These are phyloP conservation scores for Oscheius sp. DNA, from an alignment of 2,888 invertebrate species.

Conservation along the genomic window DNA sequence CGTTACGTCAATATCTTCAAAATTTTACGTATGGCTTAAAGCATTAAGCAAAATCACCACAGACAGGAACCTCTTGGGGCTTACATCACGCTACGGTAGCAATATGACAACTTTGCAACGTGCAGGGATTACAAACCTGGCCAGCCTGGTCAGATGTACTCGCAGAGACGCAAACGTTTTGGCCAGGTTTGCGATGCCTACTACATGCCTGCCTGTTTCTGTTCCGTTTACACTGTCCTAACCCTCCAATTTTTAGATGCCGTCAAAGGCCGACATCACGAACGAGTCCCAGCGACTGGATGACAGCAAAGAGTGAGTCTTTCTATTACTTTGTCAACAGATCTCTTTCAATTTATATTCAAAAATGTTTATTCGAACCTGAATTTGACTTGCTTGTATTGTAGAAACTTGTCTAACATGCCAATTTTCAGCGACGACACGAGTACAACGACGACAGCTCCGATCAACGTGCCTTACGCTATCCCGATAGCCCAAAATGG, in stretches of 20 bases:
- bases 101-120: too few relatives aligned
- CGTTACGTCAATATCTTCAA: too few relatives aligned
- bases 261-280: constrained; percentile 17
- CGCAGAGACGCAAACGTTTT: too few relatives aligned
- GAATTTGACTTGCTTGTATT: constrained; percentile 75
- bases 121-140: too few relatives aligned
- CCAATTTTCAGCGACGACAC: constrained; percentile 5
- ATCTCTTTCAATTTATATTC: background rate
- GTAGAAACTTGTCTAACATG: too few relatives aligned
- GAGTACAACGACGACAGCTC: background rate
- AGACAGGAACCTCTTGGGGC: too few relatives aligned
- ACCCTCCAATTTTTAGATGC: constrained; percentile 10
- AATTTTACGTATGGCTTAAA: too few relatives aligned
- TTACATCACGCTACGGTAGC: too few relatives aligned
- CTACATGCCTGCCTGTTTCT: too few relatives aligned
- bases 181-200: too few relatives aligned
- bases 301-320: constrained; percentile 32
- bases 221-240: background rate
- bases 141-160: too few relatives aligned
- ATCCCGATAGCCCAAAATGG: constrained; percentile 42
- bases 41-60: too few relatives aligned
- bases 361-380: background rate
- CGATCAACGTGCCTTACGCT: constrained; percentile 3
- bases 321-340: background rate
- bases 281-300: constrained; percentile 17